Evolutionary conservation across 2,113 vertebrate species (phyloP).

Genomic region (Eonycteris spelaea): DNA sequence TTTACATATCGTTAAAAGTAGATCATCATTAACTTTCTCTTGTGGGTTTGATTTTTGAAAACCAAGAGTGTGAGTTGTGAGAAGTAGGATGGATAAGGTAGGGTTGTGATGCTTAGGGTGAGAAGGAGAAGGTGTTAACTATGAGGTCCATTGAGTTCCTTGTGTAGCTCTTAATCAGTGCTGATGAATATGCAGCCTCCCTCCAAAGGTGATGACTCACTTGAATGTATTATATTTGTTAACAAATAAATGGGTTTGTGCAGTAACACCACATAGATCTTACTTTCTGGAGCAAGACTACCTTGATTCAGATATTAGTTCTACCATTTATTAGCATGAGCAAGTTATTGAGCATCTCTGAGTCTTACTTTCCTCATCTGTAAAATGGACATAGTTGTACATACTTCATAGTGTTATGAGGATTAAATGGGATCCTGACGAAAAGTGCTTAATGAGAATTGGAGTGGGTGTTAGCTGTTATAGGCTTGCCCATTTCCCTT

Average conservation of each 20-base stretch:
- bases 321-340: neutral
- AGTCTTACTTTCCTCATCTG: neutral
- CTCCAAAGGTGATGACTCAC: neutral
- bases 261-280: neutral
- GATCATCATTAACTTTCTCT: neutral
- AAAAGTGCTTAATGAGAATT: neutral
- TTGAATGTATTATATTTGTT: neutral
- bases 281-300: neutral
- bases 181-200: neutral
- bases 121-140: neutral
- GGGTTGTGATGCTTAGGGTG: neutral
- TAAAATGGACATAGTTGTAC: neutral
- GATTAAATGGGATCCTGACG: neutral
- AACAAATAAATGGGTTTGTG: neutral
- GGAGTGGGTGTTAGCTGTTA: neutral
- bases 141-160: neutral
- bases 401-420: neutral
- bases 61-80: neutral
- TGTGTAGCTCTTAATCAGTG: neutral
- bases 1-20: neutral
- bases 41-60: constrained; percentile 33
- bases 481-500: neutral
- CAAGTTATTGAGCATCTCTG: neutral
- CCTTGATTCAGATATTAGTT: neutral
- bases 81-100: neutral